Percentiles rank a stretch among this genome's conserved stretches.
Evolutionary conservation across 2,797 vertebrate species (phyloP).

Genomic region (Helostoma temminkii): DNA sequence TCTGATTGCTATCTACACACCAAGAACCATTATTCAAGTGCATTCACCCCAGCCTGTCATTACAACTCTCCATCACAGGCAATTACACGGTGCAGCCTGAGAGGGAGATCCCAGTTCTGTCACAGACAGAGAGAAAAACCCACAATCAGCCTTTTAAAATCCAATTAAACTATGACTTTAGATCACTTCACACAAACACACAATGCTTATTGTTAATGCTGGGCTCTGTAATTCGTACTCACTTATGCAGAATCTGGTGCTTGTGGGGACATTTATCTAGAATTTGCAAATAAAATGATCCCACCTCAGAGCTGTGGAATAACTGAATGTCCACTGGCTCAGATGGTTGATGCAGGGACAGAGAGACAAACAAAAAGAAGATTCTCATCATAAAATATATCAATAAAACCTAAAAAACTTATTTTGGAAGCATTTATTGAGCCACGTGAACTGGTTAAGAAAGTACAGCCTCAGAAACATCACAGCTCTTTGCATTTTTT

Average conservation of each 20-base stretch:
- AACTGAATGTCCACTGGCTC: conserved; percentile 32
- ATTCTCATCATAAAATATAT: neutral
- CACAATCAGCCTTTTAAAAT: conserved; percentile 49
- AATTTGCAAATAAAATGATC: conserved; percentile 14
- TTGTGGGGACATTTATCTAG: conserved; percentile 45
- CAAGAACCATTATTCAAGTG: conserved; percentile 56
- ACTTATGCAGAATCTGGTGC: neutral
- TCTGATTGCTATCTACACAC: conserved; percentile 58
- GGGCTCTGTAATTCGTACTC: conserved; percentile 15
- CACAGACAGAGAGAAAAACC: conserved; percentile 8
- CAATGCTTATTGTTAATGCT: conserved; percentile 6
- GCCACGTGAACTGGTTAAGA: too few relatives aligned
- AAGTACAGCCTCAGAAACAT: too few relatives aligned
- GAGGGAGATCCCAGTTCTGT: conserved; percentile 31
- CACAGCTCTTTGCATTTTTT: too few relatives aligned
- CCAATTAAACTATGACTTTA: conserved; percentile 58
- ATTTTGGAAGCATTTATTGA: too few relatives aligned
- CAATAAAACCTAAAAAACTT: too few relatives aligned
- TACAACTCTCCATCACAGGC: conserved; percentile 38
- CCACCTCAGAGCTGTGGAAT: conserved; percentile 23
- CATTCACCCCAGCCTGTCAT: conserved; percentile 42
- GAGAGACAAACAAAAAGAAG: neutral
- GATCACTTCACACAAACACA: conserved; percentile 51
- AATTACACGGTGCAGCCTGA: conserved; percentile 30
- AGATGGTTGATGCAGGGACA: conserved; percentile 32